Evolutionary conservation across 2,888 invertebrate genomes (phyloP).

Genomic region (Allacma fusca): DNA sequence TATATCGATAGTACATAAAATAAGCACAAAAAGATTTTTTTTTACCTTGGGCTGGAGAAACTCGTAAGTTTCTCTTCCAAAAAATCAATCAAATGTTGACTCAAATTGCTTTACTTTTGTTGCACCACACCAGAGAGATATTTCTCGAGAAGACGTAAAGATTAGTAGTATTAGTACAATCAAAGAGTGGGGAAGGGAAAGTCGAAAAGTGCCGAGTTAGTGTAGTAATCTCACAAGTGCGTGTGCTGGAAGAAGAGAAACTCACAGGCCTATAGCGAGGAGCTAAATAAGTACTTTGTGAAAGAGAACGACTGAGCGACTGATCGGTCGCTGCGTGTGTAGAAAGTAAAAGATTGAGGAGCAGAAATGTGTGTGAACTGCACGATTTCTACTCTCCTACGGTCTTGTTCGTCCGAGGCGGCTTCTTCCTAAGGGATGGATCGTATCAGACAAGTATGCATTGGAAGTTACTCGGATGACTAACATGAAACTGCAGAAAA

Average conservation of each 20-base stretch:
- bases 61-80: constrained; percentile 1
- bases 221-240: neutral
- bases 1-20: too few species aligned
- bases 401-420: neutral
- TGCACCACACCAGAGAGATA: neutral
- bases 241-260: neutral
- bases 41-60: constrained; percentile 19
- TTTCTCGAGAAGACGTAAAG: neutral
- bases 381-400: neutral
- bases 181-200: neutral
- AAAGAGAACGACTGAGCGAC: constrained; percentile 19
- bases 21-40: too few species aligned
- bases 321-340: constrained; percentile 20
- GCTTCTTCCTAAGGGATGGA: neutral
- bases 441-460: neutral
- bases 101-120: neutral
- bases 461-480: neutral
- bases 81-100: constrained; percentile 23
- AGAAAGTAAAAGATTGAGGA: constrained; percentile 35
- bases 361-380: neutral
- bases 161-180: neutral
- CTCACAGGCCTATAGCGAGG: neutral
- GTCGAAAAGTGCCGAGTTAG: neutral
- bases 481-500: neutral
- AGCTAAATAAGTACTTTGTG: constrained; percentile 37